phyloP scores from a whole-genome alignment of 2,888 invertebrate species.

The Drosophila falleni region DNA sequence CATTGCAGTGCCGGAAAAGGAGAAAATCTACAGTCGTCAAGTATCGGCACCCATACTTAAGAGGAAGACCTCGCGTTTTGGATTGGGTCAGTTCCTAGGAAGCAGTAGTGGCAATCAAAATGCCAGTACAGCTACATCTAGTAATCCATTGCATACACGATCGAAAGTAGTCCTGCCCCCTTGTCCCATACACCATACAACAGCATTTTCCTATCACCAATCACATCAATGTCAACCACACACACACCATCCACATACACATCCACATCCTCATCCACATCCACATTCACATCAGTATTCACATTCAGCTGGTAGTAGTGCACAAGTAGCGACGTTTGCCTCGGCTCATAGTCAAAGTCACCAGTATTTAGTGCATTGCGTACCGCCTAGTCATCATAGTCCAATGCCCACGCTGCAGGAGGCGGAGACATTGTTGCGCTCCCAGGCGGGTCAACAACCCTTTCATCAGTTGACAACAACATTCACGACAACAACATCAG shows the following conservation, averaged over 20 bases:
- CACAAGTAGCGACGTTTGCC: slow-evolving; percentile 81
- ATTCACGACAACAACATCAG: slow-evolving; percentile 22
- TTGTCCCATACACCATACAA: slow-evolving; percentile 65
- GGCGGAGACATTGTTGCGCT: slow-evolving; percentile 74
- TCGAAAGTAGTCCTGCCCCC: slow-evolving; percentile 51
- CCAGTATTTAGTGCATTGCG: slow-evolving; percentile 84
- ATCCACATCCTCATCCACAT: slow-evolving; percentile 30
- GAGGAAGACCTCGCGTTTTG: slow-evolving; percentile 96
- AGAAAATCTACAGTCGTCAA: slow-evolving; percentile 95
- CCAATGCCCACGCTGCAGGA: slow-evolving; percentile 83
- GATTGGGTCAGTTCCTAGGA: slow-evolving; percentile 92
- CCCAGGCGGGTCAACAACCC: slow-evolving; percentile 64
- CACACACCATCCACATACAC: slow-evolving; percentile 22
- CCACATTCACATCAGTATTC: slow-evolving; percentile 36
- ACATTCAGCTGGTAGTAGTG: slow-evolving; percentile 71
- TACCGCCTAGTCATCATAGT: slow-evolving; percentile 82
- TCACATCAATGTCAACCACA: slow-evolving; percentile 31
- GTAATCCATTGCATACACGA: slow-evolving; percentile 80
- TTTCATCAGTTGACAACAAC: slow-evolving; percentile 39
- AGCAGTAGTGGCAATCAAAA: slow-evolving; percentile 85
- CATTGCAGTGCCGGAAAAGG: slow-evolving; percentile 88
- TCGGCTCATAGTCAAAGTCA: slow-evolving; percentile 84
- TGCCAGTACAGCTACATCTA: slow-evolving; percentile 80
- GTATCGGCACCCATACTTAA: slow-evolving; percentile 98
- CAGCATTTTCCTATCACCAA: slow-evolving; percentile 61